phyloP scores from a whole-genome alignment of 2,113 vertebrate genomes.

The Sylvia atricapilla region DNA sequence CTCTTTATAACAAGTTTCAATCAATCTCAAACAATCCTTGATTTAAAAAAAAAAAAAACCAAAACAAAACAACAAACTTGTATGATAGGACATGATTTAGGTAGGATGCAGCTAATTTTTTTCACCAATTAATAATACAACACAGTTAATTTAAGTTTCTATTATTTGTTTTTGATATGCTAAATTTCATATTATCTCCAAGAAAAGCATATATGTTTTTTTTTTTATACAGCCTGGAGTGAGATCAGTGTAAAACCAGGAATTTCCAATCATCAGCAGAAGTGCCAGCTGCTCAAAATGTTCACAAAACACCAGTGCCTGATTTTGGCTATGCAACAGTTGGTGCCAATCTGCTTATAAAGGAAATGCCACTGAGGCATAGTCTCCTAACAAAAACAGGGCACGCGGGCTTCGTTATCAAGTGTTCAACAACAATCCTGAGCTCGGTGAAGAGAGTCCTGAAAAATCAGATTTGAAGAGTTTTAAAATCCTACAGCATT shows the following conservation, averaged over 20 bases:
- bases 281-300: constrained; percentile 75
- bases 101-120: constrained; percentile 30
- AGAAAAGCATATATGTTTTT: constrained; percentile 62
- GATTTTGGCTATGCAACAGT: constrained; percentile 82
- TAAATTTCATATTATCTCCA: constrained; percentile 45
- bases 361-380: constrained; percentile 94
- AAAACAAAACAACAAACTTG: not conserved
- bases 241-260: constrained; percentile 69
- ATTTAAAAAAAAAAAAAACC: not conserved
- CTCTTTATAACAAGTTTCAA: not conserved
- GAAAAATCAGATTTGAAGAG: constrained; percentile 50
- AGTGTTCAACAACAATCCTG: constrained; percentile 91
- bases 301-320: constrained; percentile 49
- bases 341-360: constrained; percentile 94
- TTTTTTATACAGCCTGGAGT: constrained; percentile 59
- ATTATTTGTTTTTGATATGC: constrained; percentile 63
- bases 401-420: constrained; percentile 95
- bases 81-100: not conserved
- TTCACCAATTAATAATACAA: constrained; percentile 40
- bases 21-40: not conserved
- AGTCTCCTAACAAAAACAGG: constrained; percentile 93
- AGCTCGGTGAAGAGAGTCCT: constrained; percentile 95
- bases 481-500: not conserved
- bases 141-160: constrained; percentile 52
- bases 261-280: constrained; percentile 70